Base-by-base conservation (phyloP, 2,888 invertebrate genomes). In the Chrysopilus asiliformis region DNA sequence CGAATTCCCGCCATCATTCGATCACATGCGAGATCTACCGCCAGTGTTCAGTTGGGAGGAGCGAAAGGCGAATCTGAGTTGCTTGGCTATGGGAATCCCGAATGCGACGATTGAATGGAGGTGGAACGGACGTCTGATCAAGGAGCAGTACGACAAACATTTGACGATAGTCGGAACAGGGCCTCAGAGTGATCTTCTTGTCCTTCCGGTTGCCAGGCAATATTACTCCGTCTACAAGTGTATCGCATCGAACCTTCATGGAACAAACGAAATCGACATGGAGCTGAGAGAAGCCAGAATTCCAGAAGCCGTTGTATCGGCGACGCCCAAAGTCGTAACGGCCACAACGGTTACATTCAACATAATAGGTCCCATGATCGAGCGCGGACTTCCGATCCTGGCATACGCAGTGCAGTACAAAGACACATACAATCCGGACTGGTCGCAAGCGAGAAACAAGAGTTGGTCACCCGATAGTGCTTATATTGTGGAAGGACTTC, bases 101-200 rank as follows among this genome's bases (percentile, higher is more conserved):
- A 91, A 91, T 57, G 91, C 91, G 1, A 90, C 90, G 6, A 86
- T 91, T 48, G 75, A 76, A 53, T 91, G 90, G 90, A 74, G 72
- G 58, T 73, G 67, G 59, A 72, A 68, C 41, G 71, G 72, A 22
- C 55, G 61, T 30, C 68, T 68, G 41, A 55, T 74, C 17, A 61
- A 67, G 41, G 71, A 72, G 45, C 40, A 52, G 12, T 53, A 50
- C 22, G 70, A 71, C 30, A 65, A 69, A 1, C 70, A 71, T 47
- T 66, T 79, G 4, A 61, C 62, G 44, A 75, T 77, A 44, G 68
- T 68, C 32, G 78, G 77, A 7, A 71, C 70, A 9, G 81, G 83
- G 4, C 81, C 85, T 2, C 66, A 70, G 17, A 86, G 85, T 36
- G 72, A 72, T 44, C 67, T 89, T 2, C 71, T 73, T 29, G 72